These are phyloP conservation scores for Bambusicola thoracicus DNA, from an alignment of 2,113 vertebrate genomes.

Conservation along the genomic window DNA sequence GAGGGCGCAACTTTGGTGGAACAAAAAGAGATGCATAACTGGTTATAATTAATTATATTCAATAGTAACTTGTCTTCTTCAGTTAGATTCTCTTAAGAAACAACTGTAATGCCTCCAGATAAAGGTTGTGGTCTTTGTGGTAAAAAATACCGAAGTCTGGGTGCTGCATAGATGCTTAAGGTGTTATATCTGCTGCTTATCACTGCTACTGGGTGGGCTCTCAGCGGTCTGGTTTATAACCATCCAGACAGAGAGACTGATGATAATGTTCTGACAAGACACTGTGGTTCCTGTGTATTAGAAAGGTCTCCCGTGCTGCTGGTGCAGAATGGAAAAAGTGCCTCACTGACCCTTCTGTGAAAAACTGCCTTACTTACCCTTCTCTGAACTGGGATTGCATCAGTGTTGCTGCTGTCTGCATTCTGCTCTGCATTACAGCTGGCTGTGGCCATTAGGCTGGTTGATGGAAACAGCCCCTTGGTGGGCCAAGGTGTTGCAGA, in stretches of 20 bases:
- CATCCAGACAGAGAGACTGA: fast-evolving
- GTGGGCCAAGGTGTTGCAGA: not conserved
- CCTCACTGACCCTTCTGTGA: fast-evolving
- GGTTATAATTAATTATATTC: fast-evolving
- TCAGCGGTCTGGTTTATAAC: not conserved
- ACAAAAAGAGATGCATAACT: not conserved
- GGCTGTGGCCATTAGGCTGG: not conserved
- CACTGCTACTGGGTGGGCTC: not conserved
- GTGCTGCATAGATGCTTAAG: not conserved
- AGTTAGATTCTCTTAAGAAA: not conserved
- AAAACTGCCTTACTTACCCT: fast-evolving
- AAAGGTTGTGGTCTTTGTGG: not conserved
- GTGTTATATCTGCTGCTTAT: not conserved
- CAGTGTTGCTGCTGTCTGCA: fast-evolving
- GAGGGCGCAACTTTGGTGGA: not conserved
- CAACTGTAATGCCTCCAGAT: fast-evolving
- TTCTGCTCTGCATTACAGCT: not conserved
- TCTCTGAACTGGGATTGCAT: not conserved
- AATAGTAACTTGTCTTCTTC: not conserved
- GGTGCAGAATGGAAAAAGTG: not conserved
- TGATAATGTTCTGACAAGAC: fast-evolving
- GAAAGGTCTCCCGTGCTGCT: fast-evolving
- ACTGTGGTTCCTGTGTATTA: too few relatives aligned
- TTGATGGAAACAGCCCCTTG: not conserved
- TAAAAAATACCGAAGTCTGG: not conserved